These are phyloP conservation scores for Ailuropoda melanoleuca DNA, from an alignment of 2,113 vertebrate genomes.

Conservation along the genomic window DNA sequence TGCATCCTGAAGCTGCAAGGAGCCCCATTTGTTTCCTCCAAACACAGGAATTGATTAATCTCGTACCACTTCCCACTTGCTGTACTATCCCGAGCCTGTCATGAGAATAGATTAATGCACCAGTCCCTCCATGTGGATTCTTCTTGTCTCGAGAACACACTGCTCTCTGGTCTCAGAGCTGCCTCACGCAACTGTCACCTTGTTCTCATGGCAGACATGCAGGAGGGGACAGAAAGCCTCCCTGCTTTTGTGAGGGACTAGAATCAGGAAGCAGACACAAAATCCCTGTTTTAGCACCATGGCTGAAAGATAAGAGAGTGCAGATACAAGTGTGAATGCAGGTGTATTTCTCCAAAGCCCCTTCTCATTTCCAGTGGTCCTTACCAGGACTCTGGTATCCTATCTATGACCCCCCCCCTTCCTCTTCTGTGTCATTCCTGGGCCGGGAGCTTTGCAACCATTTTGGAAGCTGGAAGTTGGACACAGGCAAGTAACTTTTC, in stretches of 20 bases:
- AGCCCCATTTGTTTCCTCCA: slow-evolving; percentile 67
- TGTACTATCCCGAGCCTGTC: slow-evolving; percentile 80
- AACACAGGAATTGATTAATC: slow-evolving; percentile 83
- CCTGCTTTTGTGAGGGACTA: slow-evolving; percentile 34
- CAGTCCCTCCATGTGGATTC: slow-evolving; percentile 69
- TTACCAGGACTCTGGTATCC: neutral
- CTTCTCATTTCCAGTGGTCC: neutral
- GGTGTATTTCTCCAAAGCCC: neutral
- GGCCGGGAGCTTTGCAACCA: slow-evolving; percentile 59
- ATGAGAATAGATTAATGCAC: slow-evolving; percentile 81
- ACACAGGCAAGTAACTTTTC: slow-evolving; percentile 75
- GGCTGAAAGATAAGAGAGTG: neutral
- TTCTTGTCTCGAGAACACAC: slow-evolving; percentile 71
- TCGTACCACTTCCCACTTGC: slow-evolving; percentile 74
- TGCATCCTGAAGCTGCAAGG: slow-evolving; percentile 65
- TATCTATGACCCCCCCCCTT: neutral
- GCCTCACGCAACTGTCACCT: slow-evolving; percentile 75
- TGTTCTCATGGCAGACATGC: slow-evolving; percentile 65
- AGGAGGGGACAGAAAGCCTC: slow-evolving; percentile 55
- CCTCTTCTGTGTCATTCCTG: slow-evolving; percentile 42
- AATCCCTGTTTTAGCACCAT: neutral
- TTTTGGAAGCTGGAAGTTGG: slow-evolving; percentile 73
- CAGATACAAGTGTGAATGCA: neutral
- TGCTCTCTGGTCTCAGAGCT: slow-evolving; percentile 78
- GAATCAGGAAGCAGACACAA: neutral